Conservation (phyloP, 2,888 invertebrate species). For the Hypolimnas misippus region DNA sequence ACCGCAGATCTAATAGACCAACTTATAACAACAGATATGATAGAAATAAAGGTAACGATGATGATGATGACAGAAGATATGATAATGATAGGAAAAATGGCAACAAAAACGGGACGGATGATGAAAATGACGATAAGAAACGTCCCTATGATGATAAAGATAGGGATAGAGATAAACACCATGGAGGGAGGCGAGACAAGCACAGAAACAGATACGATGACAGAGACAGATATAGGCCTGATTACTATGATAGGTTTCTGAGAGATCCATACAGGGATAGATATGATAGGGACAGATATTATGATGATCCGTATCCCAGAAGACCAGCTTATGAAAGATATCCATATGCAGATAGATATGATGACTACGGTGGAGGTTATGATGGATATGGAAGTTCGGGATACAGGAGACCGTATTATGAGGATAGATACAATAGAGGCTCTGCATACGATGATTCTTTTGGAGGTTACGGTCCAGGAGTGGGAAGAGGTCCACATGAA, state of each 20-base stretch:
- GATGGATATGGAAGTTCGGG: conserved; percentile 55
- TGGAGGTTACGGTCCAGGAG: conserved; percentile 65
- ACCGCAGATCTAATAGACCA: conserved; percentile 58
- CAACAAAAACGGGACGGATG: conserved; percentile 57
- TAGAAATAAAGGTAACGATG: conserved; percentile 53
- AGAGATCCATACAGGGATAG: conserved; percentile 71
- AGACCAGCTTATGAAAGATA: conserved; percentile 66
- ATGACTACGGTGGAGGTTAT: conserved; percentile 56
- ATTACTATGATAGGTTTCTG: conserved; percentile 73
- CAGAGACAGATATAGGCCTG: conserved; percentile 72
- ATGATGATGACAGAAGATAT: conserved; percentile 49
- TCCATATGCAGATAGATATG: conserved; percentile 53
- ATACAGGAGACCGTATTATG: conserved; percentile 61
- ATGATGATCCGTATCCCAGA: conserved; percentile 62
- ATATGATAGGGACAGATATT: conserved; percentile 54
- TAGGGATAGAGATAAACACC: conserved; percentile 57
- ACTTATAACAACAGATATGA: conserved; percentile 69
- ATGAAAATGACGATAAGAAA: conserved; percentile 53
- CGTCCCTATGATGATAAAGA: conserved; percentile 60
- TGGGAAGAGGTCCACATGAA: conserved; percentile 76
- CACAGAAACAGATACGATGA: conserved; percentile 66
- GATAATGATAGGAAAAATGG: conserved; percentile 41
- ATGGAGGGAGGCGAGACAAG: conserved; percentile 57
- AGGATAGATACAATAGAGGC: conserved; percentile 55
- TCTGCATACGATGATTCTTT: conserved; percentile 62